Base-by-base conservation (phyloP, 1,140 invertebrate genomes). In the Drosophila azteca region DNA sequence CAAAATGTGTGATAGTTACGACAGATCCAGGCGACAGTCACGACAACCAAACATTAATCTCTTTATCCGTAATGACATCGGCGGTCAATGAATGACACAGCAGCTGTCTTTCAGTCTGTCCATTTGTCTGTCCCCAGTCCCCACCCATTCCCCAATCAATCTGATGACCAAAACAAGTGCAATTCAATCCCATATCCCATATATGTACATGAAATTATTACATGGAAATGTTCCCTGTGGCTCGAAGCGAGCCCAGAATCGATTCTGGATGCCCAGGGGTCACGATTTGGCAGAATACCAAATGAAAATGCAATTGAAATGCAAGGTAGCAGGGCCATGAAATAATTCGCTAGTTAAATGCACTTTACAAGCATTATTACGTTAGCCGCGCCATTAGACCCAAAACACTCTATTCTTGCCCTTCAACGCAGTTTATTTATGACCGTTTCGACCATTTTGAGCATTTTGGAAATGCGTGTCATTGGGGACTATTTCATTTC, bases 1-100 rank as follows among this genome's bases (percentile, higher is more conserved):
- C 7, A 53, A 45, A 72, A 72, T 72, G 41, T 72, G 41, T 9
- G 13, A 24, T 20, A 17, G 15, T 51, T 39, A 6, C 20, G 15
- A 8, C 44, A 58, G 17, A 29, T 13, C 35, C 35, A 13, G 11
- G 48, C 61, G 46, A 45, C 49, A 43, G 43, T 22, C 71, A 74
- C 71, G 60, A 44, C 52, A 65, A 52, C 11, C 71, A 15, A 3
- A 43, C 52, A 65, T 65, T 73, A 58, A 45, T 8, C 26, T 53
- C 4, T 53, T 65, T 74, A 74, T 74, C 60, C 46, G 29, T 74
- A 74, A 74, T 74, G 70, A 74, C 70, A 74, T 74, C 60, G 60
- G 58, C 60, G 60, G 58, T 17, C 35, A 9, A 17, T 29, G 44
- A 24, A 49, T 41, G 57, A 66, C 39, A 58, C 31, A 48, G 24